Evolutionary conservation across 2,888 invertebrate species (phyloP).

Genomic region (Psylliodes chrysocephalus): DNA sequence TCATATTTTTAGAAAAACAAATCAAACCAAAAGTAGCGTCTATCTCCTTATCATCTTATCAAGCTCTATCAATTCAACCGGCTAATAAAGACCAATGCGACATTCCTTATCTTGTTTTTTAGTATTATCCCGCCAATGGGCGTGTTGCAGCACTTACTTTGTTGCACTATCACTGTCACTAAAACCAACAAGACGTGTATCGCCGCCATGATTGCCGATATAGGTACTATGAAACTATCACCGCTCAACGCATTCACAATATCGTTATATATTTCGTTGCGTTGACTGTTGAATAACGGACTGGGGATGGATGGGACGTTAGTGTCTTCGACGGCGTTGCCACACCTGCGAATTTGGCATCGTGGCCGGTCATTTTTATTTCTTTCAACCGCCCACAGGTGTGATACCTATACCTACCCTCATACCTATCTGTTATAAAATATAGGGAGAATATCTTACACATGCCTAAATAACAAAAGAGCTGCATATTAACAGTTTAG

Average conservation of each 20-base stretch:
- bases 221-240: not conserved
- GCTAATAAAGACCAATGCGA: not conserved
- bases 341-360: not conserved
- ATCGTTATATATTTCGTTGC: too few species aligned
- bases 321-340: not conserved
- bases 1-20: slow-evolving; percentile 1
- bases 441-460: too few species aligned
- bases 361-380: too few species aligned
- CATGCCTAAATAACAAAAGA: too few species aligned
- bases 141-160: slow-evolving; percentile 9
- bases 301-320: not conserved
- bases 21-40: slow-evolving; percentile 2
- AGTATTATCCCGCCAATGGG: not conserved
- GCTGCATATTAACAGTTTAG: too few species aligned
- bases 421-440: too few species aligned
- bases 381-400: too few species aligned
- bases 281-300: slow-evolving; percentile 1
- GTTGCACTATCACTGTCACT: slow-evolving; percentile 12
- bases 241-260: not conserved
- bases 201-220: slow-evolving; percentile 11
- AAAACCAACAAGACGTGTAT: slow-evolving; percentile 1
- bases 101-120: not conserved
- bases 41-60: not conserved
- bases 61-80: not conserved
- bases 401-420: too few species aligned